phyloP scores from a whole-genome alignment of 2,888 invertebrate genomes.

The Oligia latruncula region DNA sequence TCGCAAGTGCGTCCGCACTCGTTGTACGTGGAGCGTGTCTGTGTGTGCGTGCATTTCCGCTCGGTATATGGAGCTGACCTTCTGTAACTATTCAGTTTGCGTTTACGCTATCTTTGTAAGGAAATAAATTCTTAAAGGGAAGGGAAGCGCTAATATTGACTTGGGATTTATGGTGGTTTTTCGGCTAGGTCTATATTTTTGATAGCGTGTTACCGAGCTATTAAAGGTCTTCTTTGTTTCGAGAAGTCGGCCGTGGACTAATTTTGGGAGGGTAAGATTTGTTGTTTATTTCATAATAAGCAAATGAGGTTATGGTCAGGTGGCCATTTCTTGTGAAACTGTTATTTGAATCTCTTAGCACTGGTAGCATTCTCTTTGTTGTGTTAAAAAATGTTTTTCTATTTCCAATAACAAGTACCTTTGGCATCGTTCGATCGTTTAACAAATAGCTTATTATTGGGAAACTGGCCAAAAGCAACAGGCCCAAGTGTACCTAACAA shows the following conservation, averaged over 20 bases:
- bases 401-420: not conserved
- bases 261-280: constrained; percentile 21
- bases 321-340: not conserved
- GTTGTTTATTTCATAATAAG: not conserved
- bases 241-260: constrained; percentile 28
- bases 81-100: not conserved
- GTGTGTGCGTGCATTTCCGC: no score
- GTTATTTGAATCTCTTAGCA: not conserved
- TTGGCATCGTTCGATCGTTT: not conserved
- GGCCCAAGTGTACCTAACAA: no score
- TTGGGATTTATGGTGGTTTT: constrained; percentile 11
- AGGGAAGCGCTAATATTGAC: constrained; percentile 49
- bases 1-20: no score
- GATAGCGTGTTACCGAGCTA: constrained; percentile 41
- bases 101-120: constrained; percentile 39
- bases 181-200: constrained; percentile 31
- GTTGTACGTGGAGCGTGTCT: not conserved
- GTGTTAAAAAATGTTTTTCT: not conserved
- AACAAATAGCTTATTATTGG: not conserved
- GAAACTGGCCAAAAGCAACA: not conserved
- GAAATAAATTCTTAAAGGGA: constrained; percentile 48
- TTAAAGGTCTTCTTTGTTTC: constrained; percentile 23
- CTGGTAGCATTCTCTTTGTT: no score
- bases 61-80: not conserved
- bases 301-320: not conserved